phyloP scores from a whole-genome alignment of 2,888 invertebrate species.

The Volucella inflata region DNA sequence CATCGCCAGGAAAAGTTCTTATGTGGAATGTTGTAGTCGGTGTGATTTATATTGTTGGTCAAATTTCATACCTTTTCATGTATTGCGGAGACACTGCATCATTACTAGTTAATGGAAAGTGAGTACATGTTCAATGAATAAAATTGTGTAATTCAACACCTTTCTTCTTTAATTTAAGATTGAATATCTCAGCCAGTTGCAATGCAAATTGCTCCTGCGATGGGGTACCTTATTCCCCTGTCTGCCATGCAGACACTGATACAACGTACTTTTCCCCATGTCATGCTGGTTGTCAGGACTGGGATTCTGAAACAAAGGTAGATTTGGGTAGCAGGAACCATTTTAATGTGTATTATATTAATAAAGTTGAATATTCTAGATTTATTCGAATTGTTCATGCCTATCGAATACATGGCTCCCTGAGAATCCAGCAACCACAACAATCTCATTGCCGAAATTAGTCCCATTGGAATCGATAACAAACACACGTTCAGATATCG shows the following conservation, averaged over 20 bases:
- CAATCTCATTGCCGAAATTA: not conserved
- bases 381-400: conserved; percentile 79
- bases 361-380: conserved; percentile 75
- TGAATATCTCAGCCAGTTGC: conserved; percentile 85
- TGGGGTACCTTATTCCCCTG: conserved; percentile 86
- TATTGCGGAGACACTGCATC: conserved; percentile 84
- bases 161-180: conserved; percentile 55
- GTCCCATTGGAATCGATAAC: conserved; percentile 26
- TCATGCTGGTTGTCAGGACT: conserved; percentile 88
- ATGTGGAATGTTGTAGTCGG: conserved; percentile 87
- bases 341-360: conserved; percentile 2
- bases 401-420: conserved; percentile 8
- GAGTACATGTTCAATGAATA: not conserved
- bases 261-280: conserved; percentile 89
- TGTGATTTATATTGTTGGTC: conserved; percentile 84
- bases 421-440: conserved; percentile 14
- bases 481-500: conserved; percentile 35
- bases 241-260: conserved; percentile 85
- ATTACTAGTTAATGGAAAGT: conserved; percentile 78
- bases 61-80: conserved; percentile 85
- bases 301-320: conserved; percentile 79
- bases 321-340: conserved; percentile 1
- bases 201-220: conserved; percentile 87
- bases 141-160: not conserved
- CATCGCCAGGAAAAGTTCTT: conserved; percentile 85